Evolutionary conservation across 2,888 invertebrate species (phyloP).

Genomic region (Agrochola macilenta): DNA sequence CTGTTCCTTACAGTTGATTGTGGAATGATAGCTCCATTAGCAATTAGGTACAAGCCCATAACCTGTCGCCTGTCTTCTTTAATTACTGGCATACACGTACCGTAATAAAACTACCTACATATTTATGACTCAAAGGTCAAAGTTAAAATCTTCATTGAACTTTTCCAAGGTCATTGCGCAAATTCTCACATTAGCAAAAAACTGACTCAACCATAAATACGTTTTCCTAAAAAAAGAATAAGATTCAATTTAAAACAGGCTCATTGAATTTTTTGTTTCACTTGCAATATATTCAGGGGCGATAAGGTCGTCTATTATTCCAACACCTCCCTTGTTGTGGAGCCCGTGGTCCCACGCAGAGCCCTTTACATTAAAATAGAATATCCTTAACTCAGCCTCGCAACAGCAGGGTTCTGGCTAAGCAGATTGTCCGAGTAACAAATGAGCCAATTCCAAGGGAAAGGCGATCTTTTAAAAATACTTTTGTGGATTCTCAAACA

Average conservation of each 20-base stretch:
- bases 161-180: slow-evolving; percentile 17
- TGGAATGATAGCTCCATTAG: slow-evolving; percentile 1
- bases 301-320: slow-evolving; percentile 53
- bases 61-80: not conserved
- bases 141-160: slow-evolving; percentile 29
- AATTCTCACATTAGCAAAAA: slow-evolving; percentile 20
- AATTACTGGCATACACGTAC: slow-evolving; percentile 15
- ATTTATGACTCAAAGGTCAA: slow-evolving; percentile 33
- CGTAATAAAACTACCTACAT: not conserved
- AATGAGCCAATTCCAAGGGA: slow-evolving; percentile 75
- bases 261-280: slow-evolving; percentile 25
- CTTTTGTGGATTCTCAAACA: slow-evolving; percentile 58
- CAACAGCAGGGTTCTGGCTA: slow-evolving; percentile 59
- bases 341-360: slow-evolving; percentile 39
- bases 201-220: not conserved
- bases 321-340: slow-evolving; percentile 43
- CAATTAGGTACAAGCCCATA: slow-evolving; percentile 13
- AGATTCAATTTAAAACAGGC: slow-evolving; percentile 15
- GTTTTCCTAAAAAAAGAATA: not conserved
- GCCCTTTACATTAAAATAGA: slow-evolving; percentile 67
- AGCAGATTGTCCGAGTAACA: slow-evolving; percentile 73
- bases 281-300: slow-evolving; percentile 46
- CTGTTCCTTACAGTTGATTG: slow-evolving; percentile 14
- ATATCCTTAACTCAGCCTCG: slow-evolving; percentile 55
- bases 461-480: slow-evolving; percentile 70